Conservation (phyloP, 1,140 invertebrate species). For the Heliothis subflexa region DNA sequence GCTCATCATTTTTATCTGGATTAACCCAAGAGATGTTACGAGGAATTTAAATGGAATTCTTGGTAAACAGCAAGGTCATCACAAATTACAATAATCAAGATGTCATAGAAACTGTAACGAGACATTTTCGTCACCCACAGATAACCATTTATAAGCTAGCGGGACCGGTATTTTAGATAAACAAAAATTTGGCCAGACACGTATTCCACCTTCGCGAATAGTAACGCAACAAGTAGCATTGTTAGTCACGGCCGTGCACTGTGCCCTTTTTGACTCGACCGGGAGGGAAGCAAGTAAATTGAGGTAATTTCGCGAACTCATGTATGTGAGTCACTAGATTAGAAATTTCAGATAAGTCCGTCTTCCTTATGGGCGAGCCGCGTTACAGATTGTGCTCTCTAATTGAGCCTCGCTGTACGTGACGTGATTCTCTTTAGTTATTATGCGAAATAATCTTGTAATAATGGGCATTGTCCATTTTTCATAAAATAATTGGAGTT, state of each 20-base stretch:
- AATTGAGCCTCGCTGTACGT: conserved; percentile 72
- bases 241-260: conserved; percentile 43
- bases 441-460: conserved; percentile 60
- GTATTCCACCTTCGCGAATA: conserved; percentile 31
- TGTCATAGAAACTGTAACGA: conserved; percentile 57
- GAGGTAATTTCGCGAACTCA: conserved; percentile 60
- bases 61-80: conserved; percentile 34
- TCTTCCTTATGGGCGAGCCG: conserved; percentile 64
- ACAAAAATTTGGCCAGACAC: conserved; percentile 17
- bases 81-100: conserved; percentile 50
- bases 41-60: conserved; percentile 11
- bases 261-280: conserved; percentile 42
- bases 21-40: neutral
- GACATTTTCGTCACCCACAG: conserved; percentile 61
- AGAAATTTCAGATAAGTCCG: conserved; percentile 73
- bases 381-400: conserved; percentile 70
- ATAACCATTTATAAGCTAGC: conserved; percentile 60
- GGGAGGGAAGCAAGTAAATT: conserved; percentile 40
- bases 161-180: conserved; percentile 45
- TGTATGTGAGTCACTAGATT: conserved; percentile 67
- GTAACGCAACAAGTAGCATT: conserved; percentile 21
- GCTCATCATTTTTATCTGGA: neutral
- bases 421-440: conserved; percentile 62
- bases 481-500: conserved; percentile 41
- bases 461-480: conserved; percentile 66